Evolutionary conservation across 2,888 invertebrate species (phyloP), one percentile per base, ranked within the genome.

Genomic region (Trichopria drosophilae): DNA sequence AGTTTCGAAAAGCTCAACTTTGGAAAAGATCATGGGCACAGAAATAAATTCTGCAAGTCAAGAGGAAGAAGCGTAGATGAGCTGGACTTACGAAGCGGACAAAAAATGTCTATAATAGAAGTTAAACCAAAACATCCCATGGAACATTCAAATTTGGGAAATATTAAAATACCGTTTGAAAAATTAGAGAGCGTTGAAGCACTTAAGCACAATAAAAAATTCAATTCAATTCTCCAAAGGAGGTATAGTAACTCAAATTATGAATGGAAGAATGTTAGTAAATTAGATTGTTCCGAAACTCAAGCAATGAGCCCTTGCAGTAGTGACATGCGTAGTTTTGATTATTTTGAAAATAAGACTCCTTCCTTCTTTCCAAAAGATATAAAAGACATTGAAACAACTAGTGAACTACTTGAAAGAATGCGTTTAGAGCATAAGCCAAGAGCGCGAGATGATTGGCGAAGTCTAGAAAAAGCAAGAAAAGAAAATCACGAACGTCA

Each of bases 361-460:
- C n/a, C n/a, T n/a, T n/a, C n/a, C n/a, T n/a, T n/a, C n/a, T n/a
- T n/a, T n/a, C n/a, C n/a, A n/a, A n/a, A n/a, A n/a, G n/a, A n/a
- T n/a, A n/a, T n/a, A n/a, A n/a, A n/a, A 31, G 42, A 42, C 12
- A 59, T 59, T 4, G 47, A 36, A 13, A 54, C 45, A 16, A 22
- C 40, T 16, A 48, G 60, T 40, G 53, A 59, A 18, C 48, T 51
- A 19, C 51, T 37, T 5, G 63, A 65, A 13, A 59, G 57, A 24
- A 57, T 55, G 6, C 63, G 59, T 35, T 62, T 62, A 0, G 67
- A 73, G 54, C 70, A 68, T 1, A 70, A 65, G 35, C 72, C 72
- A 2, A 62, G 65, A 0, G 73, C 73, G 46, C 59, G 74, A 37
- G 74, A 75, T 46, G 75, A 75, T 29, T 74, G 72, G 73, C 66